phyloP scores from a whole-genome alignment of 2,797 vertebrate species.

The Acipenser ruthenus region DNA sequence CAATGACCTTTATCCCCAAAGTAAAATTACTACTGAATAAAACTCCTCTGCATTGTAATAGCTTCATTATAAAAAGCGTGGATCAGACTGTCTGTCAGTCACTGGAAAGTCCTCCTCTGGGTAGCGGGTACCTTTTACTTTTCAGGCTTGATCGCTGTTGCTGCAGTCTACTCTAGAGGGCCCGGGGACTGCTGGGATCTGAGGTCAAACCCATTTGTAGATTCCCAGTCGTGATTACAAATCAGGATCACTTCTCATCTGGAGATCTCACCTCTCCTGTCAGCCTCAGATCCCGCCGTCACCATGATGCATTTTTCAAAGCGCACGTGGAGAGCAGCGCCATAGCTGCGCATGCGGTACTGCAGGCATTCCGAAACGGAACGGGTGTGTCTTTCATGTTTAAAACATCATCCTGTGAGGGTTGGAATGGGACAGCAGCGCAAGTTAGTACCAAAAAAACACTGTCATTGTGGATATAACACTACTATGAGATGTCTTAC shows the following conservation, averaged over 20 bases:
- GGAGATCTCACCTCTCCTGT: slow-evolving; percentile 44
- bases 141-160: slow-evolving; percentile 47
- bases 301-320: not conserved
- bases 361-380: too few relatives aligned
- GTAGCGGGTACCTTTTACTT: not conserved
- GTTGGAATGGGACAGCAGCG: too few relatives aligned
- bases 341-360: slow-evolving; percentile 8
- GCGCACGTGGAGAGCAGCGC: not conserved
- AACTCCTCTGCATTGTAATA: too few relatives aligned
- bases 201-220: slow-evolving; percentile 74
- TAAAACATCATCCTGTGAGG: too few relatives aligned
- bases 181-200: slow-evolving; percentile 20
- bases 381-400: too few relatives aligned
- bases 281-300: slow-evolving; percentile 40
- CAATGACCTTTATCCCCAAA: not conserved
- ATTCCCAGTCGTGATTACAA: slow-evolving; percentile 70
- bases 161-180: slow-evolving; percentile 61
- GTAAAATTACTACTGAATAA: not conserved
- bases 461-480: too few relatives aligned
- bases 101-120: not conserved
- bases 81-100: not conserved
- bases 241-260: slow-evolving; percentile 58
- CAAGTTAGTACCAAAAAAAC: too few relatives aligned
- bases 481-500: too few relatives aligned
- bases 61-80: too few relatives aligned